phyloP scores from a whole-genome alignment of 2,888 invertebrate species.

The Drosophila mulleri region DNA sequence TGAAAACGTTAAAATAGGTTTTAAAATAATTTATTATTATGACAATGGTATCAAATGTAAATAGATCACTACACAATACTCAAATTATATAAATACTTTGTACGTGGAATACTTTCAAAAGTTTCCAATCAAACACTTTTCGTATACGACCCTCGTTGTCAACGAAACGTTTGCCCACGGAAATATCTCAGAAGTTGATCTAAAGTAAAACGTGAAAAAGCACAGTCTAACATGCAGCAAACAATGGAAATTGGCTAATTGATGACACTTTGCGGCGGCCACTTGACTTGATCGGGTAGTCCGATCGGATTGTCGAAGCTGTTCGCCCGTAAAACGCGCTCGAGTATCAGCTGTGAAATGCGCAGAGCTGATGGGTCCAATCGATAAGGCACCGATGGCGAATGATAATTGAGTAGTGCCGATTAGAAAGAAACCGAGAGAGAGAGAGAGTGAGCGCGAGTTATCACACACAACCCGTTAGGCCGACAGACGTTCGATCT shows the following conservation, averaged over 20 bases:
- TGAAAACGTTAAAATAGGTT: not conserved
- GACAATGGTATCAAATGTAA: not conserved
- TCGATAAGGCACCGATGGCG: slow-evolving; percentile 48
- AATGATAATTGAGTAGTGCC: slow-evolving; percentile 58
- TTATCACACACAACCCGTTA: slow-evolving; percentile 40
- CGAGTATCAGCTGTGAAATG: slow-evolving; percentile 48
- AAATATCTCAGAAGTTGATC: slow-evolving; percentile 22
- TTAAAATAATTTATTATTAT: not conserved
- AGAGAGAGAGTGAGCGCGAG: not conserved
- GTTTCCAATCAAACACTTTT: not conserved
- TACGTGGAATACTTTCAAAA: not conserved
- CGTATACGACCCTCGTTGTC: not conserved
- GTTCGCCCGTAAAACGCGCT: slow-evolving; percentile 41
- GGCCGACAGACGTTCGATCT: slow-evolving; percentile 55
- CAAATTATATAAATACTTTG: not conserved
- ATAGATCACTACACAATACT: not conserved
- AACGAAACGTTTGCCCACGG: not conserved
- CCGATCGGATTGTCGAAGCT: slow-evolving; percentile 43
- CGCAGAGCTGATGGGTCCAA: slow-evolving; percentile 49
- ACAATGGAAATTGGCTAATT: slow-evolving; percentile 64
- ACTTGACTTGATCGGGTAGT: slow-evolving; percentile 68
- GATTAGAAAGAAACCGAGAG: slow-evolving; percentile 30
- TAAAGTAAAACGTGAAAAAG: slow-evolving; percentile 29
- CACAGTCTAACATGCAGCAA: slow-evolving; percentile 21
- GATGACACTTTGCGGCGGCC: slow-evolving; percentile 57